phyloP scores from a whole-genome alignment of 2,797 vertebrate species.

The Megaceryle alcyon region DNA sequence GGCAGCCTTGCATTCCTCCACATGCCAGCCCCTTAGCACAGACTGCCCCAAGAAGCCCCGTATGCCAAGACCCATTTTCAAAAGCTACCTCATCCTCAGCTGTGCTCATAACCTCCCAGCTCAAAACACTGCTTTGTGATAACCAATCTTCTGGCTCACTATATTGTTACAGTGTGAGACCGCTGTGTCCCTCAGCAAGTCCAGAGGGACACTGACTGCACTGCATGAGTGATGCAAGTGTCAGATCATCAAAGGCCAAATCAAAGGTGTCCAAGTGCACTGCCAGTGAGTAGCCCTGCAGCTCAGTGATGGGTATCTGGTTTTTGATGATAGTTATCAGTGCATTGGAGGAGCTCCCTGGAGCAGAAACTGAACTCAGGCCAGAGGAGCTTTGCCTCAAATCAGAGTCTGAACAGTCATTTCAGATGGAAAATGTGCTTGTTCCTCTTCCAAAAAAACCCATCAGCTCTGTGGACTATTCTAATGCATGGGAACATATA shows the following conservation, averaged over 20 bases:
- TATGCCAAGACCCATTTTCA: background rate
- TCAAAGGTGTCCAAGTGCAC: background rate
- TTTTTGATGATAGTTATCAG: background rate
- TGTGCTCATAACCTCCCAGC: background rate
- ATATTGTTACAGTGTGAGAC: background rate
- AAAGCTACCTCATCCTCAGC: background rate
- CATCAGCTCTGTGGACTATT: background rate
- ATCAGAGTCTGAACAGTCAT: background rate
- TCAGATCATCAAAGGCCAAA: background rate
- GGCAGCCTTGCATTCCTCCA: background rate
- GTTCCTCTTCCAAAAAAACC: background rate
- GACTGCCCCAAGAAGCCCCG: background rate
- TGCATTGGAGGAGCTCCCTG: background rate
- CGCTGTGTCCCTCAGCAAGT: background rate
- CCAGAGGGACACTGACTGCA: background rate
- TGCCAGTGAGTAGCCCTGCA: background rate
- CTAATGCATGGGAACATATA: background rate
- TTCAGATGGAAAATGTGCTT: background rate
- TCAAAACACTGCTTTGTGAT: background rate
- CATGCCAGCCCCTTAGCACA: rapidly evolving
- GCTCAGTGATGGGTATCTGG: background rate
- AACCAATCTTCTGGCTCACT: background rate
- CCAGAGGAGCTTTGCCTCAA: background rate
- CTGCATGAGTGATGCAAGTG: background rate
- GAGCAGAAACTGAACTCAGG: background rate